Evolutionary conservation across 1,140 invertebrate genomes (phyloP).

Genomic region (Drosophila takahashii): DNA sequence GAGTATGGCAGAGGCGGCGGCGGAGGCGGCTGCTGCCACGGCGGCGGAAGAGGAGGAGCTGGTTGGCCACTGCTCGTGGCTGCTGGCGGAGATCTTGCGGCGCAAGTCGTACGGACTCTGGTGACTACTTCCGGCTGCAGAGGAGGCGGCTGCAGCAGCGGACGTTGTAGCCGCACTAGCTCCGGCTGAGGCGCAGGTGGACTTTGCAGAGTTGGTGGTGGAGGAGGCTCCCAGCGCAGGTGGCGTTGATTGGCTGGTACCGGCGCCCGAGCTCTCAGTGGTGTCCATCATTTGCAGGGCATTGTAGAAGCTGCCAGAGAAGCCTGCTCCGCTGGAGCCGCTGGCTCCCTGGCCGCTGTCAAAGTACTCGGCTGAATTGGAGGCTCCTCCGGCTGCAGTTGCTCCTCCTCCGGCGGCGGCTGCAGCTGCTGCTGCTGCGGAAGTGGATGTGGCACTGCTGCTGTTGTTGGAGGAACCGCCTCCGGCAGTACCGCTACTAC

Average conservation of each 20-base stretch:
- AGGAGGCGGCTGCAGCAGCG: conserved; percentile 78
- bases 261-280: conserved; percentile 40
- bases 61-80: conserved; percentile 86
- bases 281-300: conserved; percentile 72
- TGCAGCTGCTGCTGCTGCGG: conserved; percentile 8
- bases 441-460: conserved; percentile 13
- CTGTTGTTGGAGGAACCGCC: background rate
- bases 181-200: conserved; percentile 46
- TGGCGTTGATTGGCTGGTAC: conserved; percentile 35
- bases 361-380: conserved; percentile 61
- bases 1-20: conserved; percentile 48
- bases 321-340: conserved; percentile 23
- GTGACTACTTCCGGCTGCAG: conserved; percentile 86
- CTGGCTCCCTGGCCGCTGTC: conserved; percentile 67
- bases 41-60: conserved; percentile 65
- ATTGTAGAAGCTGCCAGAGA: conserved; percentile 56
- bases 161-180: conserved; percentile 26
- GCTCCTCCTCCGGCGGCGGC: conserved; percentile 21
- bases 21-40: conserved; percentile 15
- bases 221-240: conserved; percentile 29
- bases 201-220: conserved; percentile 41
- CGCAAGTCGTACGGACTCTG: conserved; percentile 94
- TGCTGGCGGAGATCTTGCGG: conserved; percentile 91
- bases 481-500: background rate
- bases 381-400: conserved; percentile 20